phyloP scores from a whole-genome alignment of 2,113 vertebrate genomes.

The Melanocharis versteri region DNA sequence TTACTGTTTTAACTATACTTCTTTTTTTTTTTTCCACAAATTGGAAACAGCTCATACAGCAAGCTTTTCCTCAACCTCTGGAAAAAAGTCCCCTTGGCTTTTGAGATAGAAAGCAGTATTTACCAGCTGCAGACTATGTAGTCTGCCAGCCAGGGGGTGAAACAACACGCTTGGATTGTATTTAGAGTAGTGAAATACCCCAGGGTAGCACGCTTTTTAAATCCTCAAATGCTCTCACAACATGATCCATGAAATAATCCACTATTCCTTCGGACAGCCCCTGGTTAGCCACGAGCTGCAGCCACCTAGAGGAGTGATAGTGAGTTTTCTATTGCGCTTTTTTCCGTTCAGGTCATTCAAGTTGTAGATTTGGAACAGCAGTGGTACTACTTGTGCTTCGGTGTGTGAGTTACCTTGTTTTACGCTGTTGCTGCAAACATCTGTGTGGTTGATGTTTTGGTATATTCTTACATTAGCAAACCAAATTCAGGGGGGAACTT shows the following conservation, averaged over 20 bases:
- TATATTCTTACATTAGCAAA: conserved; percentile 57
- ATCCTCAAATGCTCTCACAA: conserved; percentile 20
- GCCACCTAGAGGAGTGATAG: conserved; percentile 12
- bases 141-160: background rate
- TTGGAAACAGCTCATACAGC: background rate
- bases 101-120: background rate
- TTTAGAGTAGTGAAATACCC: background rate
- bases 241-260: conserved; percentile 16
- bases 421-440: conserved; percentile 61
- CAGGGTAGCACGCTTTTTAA: background rate
- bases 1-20: background rate
- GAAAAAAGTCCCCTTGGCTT: background rate
- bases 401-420: conserved; percentile 64
- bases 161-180: background rate
- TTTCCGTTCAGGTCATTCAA: conserved; percentile 42
- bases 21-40: background rate
- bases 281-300: conserved; percentile 30
- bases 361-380: conserved; percentile 60
- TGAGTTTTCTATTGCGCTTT: conserved; percentile 70
- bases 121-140: background rate
- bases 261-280: conserved; percentile 12
- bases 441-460: conserved; percentile 45
- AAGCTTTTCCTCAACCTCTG: background rate
- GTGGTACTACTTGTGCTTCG: conserved; percentile 60
- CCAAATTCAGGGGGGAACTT: background rate